These are phyloP conservation scores for Metaphire vulgaris DNA, from an alignment of 1,140 invertebrate species.

Conservation along the genomic window DNA sequence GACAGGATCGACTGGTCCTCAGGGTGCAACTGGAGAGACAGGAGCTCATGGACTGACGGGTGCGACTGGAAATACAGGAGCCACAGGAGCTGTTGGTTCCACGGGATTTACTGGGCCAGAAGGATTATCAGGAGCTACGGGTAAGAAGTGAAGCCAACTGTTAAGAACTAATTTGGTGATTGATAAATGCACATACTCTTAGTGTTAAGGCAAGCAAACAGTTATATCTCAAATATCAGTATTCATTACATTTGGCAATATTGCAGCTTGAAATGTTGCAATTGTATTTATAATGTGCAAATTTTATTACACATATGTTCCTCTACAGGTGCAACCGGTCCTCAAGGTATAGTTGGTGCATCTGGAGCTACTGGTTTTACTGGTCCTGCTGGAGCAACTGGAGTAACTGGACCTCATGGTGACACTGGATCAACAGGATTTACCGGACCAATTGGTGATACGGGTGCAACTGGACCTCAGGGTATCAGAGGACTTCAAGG, in stretches of 20 bases:
- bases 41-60: slow-evolving; percentile 2
- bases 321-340: slow-evolving; percentile 38
- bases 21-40: neutral
- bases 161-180: no score
- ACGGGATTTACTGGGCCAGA: slow-evolving; percentile 6
- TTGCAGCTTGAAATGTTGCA: no score
- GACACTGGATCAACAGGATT: slow-evolving; percentile 10
- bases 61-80: neutral
- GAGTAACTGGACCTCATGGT: slow-evolving; percentile 16
- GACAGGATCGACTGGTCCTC: slow-evolving; percentile 26
- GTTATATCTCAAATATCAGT: no score
- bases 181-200: no score
- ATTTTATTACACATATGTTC: no score
- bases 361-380: slow-evolving; percentile 47
- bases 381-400: no score
- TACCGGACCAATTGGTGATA: slow-evolving; percentile 10
- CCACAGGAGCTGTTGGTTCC: slow-evolving; percentile 24
- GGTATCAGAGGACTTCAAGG: slow-evolving; percentile 25
- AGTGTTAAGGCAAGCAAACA: no score
- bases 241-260: no score
- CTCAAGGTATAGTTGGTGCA: slow-evolving; percentile 56
- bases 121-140: slow-evolving; percentile 13
- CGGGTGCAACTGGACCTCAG: slow-evolving; percentile 27
- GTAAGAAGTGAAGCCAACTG: no score
- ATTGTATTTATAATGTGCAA: no score